phyloP scores from a whole-genome alignment of 2,797 vertebrate species.

The Ptychobarbus kaznakovi region DNA sequence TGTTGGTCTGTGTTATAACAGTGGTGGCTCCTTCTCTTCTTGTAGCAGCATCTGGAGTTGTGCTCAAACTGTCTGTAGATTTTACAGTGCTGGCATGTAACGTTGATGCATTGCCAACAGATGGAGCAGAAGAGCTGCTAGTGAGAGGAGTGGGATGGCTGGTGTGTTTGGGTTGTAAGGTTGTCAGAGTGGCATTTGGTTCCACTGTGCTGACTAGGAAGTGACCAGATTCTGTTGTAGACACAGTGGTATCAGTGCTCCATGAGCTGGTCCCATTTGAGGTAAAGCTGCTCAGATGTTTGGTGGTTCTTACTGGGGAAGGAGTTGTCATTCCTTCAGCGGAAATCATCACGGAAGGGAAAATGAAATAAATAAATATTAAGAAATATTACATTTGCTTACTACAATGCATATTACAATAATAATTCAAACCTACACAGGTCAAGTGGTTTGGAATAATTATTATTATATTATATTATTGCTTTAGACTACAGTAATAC shows the following conservation, averaged over 20 bases:
- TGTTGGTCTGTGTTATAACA: not conserved
- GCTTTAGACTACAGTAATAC: not conserved
- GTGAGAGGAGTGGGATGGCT: not conserved
- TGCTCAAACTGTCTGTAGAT: not conserved
- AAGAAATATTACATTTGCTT: not conserved
- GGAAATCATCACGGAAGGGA: not conserved
- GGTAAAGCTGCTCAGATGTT: constrained; percentile 26
- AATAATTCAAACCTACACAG: not conserved
- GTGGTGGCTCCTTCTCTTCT: not conserved
- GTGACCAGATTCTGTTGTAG: constrained; percentile 17
- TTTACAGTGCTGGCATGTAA: not conserved
- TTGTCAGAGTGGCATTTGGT: not conserved
- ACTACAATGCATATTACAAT: no score
- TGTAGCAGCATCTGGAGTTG: not conserved
- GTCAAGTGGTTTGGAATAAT: not conserved
- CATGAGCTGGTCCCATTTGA: constrained; percentile 26
- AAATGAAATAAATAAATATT: not conserved
- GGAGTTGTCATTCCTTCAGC: not conserved
- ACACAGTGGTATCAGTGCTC: constrained; percentile 2
- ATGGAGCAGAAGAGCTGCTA: constrained; percentile 14
- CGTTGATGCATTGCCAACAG: constrained; percentile 39
- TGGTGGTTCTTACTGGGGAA: not conserved
- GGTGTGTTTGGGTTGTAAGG: not conserved
- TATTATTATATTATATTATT: not conserved
- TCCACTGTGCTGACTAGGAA: not conserved